Evolutionary conservation across 2,797 vertebrate species (phyloP), one percentile per base, ranked within the genome.

Genomic region (Diplodus puntazzo): DNA sequence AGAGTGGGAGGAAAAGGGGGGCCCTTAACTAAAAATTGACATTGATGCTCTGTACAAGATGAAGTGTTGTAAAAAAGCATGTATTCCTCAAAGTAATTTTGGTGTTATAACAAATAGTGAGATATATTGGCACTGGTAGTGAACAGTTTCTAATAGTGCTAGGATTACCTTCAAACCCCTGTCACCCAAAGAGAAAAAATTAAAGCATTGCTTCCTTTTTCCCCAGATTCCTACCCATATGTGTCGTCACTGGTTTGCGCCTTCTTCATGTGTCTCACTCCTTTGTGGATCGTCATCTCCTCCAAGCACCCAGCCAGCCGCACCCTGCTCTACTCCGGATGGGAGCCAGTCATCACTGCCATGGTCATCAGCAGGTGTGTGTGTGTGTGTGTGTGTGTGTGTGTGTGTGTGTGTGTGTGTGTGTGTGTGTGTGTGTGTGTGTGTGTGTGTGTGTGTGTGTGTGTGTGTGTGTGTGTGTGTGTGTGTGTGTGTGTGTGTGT

Each of bases 341-440:
- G 98, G 98, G 98, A 98, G 92, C 98, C 98, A 1, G 98, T 99
- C 92, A 97, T 99, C 92, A 99, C 97, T 10, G 98, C 98, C 83
- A 99, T 99, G 98, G 84, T 98, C 84, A 98, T 99, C 89, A 99
- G 98, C 96, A 99, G 98, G 98, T 99, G 73, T 86, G 95, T 85
- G 68, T 84, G 97, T 79, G 95, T 85, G 68, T 78, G 4, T 73
- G 42, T 71, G 46, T 79, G 95, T 85, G 68, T 78, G 61, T 78
- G 3, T 73, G 43, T 71, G 46, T 72, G 48, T 69, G 61, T 63
- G 11, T 65, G 60, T 78, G 45, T 25, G 25, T 25, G 25, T 25
- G 25, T 25, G 25, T 25, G 25, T 25, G 25, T 25, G 25, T 25
- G 25, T 25, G 25, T 25, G 25, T 25, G 25, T 25, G 25, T 25